These are phyloP conservation scores for Tanytarsus gracilentus DNA, from an alignment of 2,888 invertebrate species.

Conservation along the genomic window DNA sequence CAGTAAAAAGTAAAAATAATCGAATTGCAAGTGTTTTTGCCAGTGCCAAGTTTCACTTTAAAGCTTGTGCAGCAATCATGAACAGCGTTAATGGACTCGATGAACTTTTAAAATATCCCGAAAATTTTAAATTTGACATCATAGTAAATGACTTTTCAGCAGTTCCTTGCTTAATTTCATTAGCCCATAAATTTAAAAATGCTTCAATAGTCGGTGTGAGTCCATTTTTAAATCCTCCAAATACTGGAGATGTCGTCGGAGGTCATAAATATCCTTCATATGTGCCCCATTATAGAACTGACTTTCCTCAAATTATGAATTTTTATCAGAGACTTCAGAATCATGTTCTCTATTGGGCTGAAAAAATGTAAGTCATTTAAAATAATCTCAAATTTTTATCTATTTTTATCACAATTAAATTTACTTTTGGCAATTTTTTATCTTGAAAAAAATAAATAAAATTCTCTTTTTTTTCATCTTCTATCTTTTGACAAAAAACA, in stretches of 20 bases:
- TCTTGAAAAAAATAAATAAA: too few species aligned
- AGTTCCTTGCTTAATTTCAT: conserved; percentile 34
- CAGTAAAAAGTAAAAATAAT: too few species aligned
- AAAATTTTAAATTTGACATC: conserved; percentile 36
- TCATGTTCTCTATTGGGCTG: conserved; percentile 30
- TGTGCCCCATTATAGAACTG: conserved; percentile 31
- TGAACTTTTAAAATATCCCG: conserved; percentile 34
- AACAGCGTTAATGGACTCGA: conserved; percentile 34
- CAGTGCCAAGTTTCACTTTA: neutral
- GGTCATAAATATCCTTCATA: conserved; percentile 32
- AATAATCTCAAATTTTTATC: too few species aligned
- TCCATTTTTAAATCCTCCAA: conserved; percentile 32
- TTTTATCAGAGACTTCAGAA: conserved; percentile 31
- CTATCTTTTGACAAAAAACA: too few species aligned
- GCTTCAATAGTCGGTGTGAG: conserved; percentile 34
- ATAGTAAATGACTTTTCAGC: conserved; percentile 35
- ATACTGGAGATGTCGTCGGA: conserved; percentile 30
- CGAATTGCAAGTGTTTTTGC: neutral
- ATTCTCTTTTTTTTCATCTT: too few species aligned
- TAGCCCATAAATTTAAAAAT: conserved; percentile 36
- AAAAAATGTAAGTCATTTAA: conserved; percentile 32
- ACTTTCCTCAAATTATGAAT: conserved; percentile 31
- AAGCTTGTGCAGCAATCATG: conserved; percentile 5
- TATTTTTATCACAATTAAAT: too few species aligned
- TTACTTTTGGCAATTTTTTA: too few species aligned